Conservation (phyloP, 1,140 invertebrate genomes). For the Caligus rogercresseyi region DNA sequence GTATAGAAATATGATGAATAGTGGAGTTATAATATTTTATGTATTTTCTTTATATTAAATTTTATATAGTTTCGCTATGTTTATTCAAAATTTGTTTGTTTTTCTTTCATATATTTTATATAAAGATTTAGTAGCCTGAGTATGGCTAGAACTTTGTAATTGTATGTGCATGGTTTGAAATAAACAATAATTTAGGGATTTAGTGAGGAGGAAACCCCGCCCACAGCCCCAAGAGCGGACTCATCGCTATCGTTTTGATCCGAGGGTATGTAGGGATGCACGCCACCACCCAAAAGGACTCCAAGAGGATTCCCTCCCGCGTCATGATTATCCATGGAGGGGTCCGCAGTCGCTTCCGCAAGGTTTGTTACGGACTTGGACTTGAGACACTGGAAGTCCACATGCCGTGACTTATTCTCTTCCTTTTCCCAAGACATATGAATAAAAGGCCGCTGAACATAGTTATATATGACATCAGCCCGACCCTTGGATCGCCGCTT, state of each 20-base stretch:
- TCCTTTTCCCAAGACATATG: constrained; percentile 99
- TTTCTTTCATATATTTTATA: too few species aligned
- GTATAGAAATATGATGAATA: too few species aligned
- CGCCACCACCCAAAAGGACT: not conserved
- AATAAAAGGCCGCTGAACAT: constrained; percentile 97
- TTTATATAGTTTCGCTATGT: too few species aligned
- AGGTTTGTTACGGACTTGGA: constrained; percentile 84
- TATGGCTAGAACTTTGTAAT: too few species aligned
- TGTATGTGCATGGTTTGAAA: too few species aligned
- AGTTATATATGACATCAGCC: constrained; percentile 87
- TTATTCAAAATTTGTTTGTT: too few species aligned
- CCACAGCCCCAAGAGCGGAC: not conserved
- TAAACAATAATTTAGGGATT: not conserved
- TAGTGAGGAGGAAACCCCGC: not conserved
- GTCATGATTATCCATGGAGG: constrained; percentile 36
- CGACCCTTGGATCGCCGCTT: constrained; percentile 73
- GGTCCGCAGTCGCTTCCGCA: constrained; percentile 75
- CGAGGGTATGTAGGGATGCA: not conserved
- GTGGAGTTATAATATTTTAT: too few species aligned
- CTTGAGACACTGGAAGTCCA: constrained; percentile 92
- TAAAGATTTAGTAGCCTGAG: too few species aligned
- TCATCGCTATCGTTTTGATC: constrained; percentile 8
- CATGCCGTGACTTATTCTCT: constrained; percentile 94
- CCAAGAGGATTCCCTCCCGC: constrained; percentile 22
- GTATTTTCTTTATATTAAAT: too few species aligned